A percentile compares a stretch with the other conserved stretches of the same genome.
These are phyloP conservation scores for Microcebus jonahi DNA, from an alignment of 2,113 vertebrate species.

Conservation along the genomic window DNA sequence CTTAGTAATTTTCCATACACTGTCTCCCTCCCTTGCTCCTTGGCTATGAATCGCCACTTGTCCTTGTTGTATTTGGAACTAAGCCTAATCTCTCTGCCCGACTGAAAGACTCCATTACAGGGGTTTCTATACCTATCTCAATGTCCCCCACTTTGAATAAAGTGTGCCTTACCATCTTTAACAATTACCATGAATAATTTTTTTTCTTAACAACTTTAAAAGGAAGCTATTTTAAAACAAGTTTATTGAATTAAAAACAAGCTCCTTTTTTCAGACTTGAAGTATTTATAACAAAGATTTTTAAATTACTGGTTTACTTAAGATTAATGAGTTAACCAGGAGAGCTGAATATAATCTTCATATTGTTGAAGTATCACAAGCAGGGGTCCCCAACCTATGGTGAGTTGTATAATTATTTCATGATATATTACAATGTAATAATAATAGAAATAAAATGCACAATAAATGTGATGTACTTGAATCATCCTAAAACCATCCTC, in stretches of 20 bases:
- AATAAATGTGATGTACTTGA: too few species aligned
- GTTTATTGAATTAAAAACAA: constrained; percentile 52
- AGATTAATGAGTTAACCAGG: constrained; percentile 1
- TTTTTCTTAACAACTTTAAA: constrained; percentile 17
- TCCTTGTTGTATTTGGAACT: not conserved
- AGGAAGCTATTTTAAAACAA: constrained; percentile 11
- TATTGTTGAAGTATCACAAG: not conserved
- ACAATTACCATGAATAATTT: not conserved
- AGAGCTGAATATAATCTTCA: constrained; percentile 25
- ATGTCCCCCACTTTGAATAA: not conserved
- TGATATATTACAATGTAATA: too few species aligned
- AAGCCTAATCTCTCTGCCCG: not conserved
- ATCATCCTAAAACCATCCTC: too few species aligned
- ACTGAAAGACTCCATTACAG: not conserved
- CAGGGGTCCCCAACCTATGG: too few species aligned
- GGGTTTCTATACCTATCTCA: not conserved
- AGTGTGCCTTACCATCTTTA: not conserved
- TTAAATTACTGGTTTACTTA: constrained; percentile 42
- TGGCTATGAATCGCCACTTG: not conserved
- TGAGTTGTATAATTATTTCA: too few species aligned
- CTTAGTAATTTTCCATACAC: not conserved
- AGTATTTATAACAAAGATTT: constrained; percentile 38
- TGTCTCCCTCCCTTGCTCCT: not conserved
- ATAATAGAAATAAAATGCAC: too few species aligned
- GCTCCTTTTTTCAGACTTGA: not conserved